Evolutionary conservation across 2,797 vertebrate species (phyloP).

Genomic region (Varecia variegata): DNA sequence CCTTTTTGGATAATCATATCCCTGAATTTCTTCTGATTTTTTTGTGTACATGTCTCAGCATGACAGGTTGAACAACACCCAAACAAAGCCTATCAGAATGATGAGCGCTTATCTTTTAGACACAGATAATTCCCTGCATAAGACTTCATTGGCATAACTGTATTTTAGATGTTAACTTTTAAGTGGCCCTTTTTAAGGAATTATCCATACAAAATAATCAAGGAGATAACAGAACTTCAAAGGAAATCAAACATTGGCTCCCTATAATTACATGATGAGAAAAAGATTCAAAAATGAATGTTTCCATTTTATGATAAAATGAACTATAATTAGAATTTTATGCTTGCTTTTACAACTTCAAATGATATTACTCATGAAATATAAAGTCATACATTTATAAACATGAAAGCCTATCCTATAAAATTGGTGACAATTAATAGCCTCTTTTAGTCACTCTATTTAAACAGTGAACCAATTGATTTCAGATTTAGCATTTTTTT

Average conservation of each 20-base stretch:
- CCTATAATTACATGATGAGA: neutral
- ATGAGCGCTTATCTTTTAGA: neutral
- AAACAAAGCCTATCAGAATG: neutral
- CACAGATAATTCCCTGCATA: neutral
- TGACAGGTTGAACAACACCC: neutral
- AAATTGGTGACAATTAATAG: neutral
- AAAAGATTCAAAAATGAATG: neutral
- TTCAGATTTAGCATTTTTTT: conserved; percentile 34
- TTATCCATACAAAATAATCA: neutral
- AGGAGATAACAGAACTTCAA: neutral
- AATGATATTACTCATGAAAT: conserved; percentile 36
- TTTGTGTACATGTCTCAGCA: neutral
- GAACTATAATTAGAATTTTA: neutral
- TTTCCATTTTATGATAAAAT: conserved; percentile 26
- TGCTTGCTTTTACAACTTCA: neutral
- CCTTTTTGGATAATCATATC: neutral
- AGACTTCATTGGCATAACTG: neutral
- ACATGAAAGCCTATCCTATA: neutral
- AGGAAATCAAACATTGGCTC: neutral
- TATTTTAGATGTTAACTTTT: neutral
- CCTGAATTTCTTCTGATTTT: neutral
- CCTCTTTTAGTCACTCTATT: neutral
- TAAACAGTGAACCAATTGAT: neutral
- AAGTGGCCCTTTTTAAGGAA: neutral
- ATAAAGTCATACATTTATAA: neutral